Base-by-base conservation (phyloP, 2,113 vertebrate genomes). In the Illadopsis cleaveri region DNA sequence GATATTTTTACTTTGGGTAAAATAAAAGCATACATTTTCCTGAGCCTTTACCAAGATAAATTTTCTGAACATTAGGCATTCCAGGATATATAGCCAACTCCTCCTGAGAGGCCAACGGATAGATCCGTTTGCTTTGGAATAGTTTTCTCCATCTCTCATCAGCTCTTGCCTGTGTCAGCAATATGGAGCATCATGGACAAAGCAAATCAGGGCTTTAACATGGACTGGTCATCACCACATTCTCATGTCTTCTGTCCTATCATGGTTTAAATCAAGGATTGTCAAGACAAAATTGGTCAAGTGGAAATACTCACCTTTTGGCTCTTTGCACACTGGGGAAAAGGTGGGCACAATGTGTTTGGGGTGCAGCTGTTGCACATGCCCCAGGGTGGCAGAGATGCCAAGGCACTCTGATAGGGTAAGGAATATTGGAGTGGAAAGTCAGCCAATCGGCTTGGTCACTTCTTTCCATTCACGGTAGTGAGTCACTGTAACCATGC, bases 1-100 rank as follows among this genome's bases (percentile, higher is more conserved):
- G 86, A 86, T 96, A 96, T 96, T 97, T 97, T 97, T 97, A 92
- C 92, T 97, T 82, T 75, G 87, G 80, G 72, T 97, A 97, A 97
- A 97, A 97, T 97, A 96, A 96, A 97, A 98, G 95, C 91, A 97
- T 89, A 92, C 48, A 93, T 97, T 96, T 97, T 96, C 95, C 94
- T 86, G 90, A 97, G 83, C 65, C 60, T 95, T 97, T 96, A 93
- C 93, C 96, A 97, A 97, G 77, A 97, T 94, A 96, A 96, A 97
- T 97, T 97, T 91, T 97, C 93, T 94, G 95, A 95, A 90, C 77
- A 72, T 92, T 96, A 96, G 82, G 37, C 75, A 94, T 97, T 97
- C 92, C 97, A 96, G 68, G 61, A 85, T 95, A 90, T 68, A 77
- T 22, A 95, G 80, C 82, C 86, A 96, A 15, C 69, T 95, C 96